These are phyloP conservation scores for Prunella strophiata DNA, from an alignment of 2,797 vertebrate species.

Conservation along the genomic window DNA sequence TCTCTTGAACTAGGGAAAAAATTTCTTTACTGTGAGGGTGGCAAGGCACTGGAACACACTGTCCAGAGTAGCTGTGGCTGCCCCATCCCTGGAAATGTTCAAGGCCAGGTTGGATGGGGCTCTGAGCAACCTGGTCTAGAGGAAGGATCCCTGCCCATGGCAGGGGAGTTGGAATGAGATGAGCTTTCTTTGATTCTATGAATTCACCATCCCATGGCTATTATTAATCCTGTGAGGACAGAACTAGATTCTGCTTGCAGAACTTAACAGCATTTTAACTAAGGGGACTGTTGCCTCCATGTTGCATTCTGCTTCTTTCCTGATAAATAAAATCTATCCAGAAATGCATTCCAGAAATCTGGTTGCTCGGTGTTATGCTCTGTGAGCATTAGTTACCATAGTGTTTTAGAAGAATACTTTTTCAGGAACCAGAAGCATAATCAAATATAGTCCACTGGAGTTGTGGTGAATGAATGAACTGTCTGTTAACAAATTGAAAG, in stretches of 20 bases:
- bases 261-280: not conserved
- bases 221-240: not conserved
- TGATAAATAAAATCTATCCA: not conserved
- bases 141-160: not conserved
- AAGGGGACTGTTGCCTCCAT: not conserved
- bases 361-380: slow-evolving; percentile 43
- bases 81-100: not conserved
- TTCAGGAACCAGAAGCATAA: slow-evolving; percentile 9
- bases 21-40: not conserved
- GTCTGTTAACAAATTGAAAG: slow-evolving; percentile 27
- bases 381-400: not conserved
- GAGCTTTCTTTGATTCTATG: not conserved
- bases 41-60: not conserved
- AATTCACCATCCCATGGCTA: not conserved
- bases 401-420: slow-evolving; percentile 48
- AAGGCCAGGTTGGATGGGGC: no score
- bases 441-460: not conserved
- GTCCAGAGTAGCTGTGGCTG: not conserved
- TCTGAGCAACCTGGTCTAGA: not conserved
- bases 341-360: slow-evolving; percentile 31
- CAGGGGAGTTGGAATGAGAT: not conserved
- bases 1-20: not conserved
- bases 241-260: not conserved
- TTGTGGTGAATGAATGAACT: slow-evolving; percentile 5
- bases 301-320: not conserved